These are phyloP conservation scores for Pseudopleuronectes americanus DNA, from an alignment of 2,797 vertebrate genomes.

Conservation along the genomic window DNA sequence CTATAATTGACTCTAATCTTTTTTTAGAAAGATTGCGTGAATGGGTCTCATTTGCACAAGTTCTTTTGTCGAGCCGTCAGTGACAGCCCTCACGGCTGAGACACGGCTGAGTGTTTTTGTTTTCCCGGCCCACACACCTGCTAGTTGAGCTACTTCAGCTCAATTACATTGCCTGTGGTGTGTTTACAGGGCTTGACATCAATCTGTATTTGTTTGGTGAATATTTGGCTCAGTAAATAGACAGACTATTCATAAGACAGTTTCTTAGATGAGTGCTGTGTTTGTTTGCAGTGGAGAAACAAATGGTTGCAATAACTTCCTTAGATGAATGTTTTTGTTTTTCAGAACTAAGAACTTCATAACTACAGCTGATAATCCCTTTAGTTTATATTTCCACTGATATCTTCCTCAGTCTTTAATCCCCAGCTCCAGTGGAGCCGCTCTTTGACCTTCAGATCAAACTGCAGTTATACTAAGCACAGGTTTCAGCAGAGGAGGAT, in stretches of 20 bases:
- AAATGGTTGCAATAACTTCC: too few relatives aligned
- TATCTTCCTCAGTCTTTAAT: not conserved
- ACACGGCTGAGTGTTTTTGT: conserved; percentile 3
- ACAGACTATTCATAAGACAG: not conserved
- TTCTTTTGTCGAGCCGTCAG: conserved; percentile 11
- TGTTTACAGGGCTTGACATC: not conserved
- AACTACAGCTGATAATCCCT: not conserved
- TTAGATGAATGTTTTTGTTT: not conserved
- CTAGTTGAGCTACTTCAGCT: conserved; percentile 4
- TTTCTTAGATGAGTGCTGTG: not conserved
- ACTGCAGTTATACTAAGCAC: not conserved
- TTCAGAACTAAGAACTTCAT: not conserved
- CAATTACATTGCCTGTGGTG: not conserved
- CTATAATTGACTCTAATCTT: conserved; percentile 47
- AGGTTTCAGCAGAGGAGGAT: not conserved
- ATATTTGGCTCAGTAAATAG: not conserved
- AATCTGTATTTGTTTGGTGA: not conserved
- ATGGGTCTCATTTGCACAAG: conserved; percentile 40
- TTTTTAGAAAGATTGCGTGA: conserved; percentile 30
- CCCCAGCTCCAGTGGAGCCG: not conserved
- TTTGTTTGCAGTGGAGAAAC: not conserved
- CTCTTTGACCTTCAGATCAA: not conserved
- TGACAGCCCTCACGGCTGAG: conserved; percentile 25
- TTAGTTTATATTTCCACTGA: not conserved
- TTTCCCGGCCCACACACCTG: conserved; percentile 11